Evolutionary conservation across 92 coral and sea anemone species (phyloP), one percentile per base, ranked within the genome.

Genomic region (Porites cylindrica): DNA sequence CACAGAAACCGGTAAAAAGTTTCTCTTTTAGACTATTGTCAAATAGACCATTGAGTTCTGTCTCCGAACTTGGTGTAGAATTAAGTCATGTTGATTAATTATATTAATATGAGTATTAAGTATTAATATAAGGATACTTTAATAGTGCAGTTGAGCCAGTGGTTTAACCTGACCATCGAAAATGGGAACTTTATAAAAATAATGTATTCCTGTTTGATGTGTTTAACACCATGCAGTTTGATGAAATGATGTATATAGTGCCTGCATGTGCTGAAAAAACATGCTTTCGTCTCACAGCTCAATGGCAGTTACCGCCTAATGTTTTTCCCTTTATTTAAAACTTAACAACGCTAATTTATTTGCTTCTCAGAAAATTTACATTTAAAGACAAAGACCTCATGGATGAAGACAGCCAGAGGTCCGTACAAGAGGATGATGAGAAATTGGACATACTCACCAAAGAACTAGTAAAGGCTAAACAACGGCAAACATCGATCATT

Each of bases 401-500:
- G 23, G 26, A 38, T 53, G 70, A 87, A 62, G 94, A 87, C 47
- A 38, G 47, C 3, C 8, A 51, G 16, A 59, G 58, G 51, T 7
- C 84, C 38, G 82, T 70, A 51, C 65, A 52, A 19, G 91, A 77
- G 59, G 85, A 86, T 2, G 88, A 81, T 10, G 81, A 70, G 29
- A 84, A 88, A 20, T 70, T 86, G 12, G 76, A 61, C 10, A 52
- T 61, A 10, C 82, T 91, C 20, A 64, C 84, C 47, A 87, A 87
- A 68, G 90, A 91, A 66, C 56, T 91, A 52, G 85, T 62, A 26
- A 91, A 82, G 72, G 78, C 88, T 17, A 91, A 91, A 52, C 79
- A 72, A 74, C 88, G 83, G 20, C 85, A 80, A 24, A 63, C 77
- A 18, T 69, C 77, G 24, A 89, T 91, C 70, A 89, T 81, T 11